Base-by-base conservation (phyloP, 1,140 invertebrate species). In the Zaprionus ornatus region DNA sequence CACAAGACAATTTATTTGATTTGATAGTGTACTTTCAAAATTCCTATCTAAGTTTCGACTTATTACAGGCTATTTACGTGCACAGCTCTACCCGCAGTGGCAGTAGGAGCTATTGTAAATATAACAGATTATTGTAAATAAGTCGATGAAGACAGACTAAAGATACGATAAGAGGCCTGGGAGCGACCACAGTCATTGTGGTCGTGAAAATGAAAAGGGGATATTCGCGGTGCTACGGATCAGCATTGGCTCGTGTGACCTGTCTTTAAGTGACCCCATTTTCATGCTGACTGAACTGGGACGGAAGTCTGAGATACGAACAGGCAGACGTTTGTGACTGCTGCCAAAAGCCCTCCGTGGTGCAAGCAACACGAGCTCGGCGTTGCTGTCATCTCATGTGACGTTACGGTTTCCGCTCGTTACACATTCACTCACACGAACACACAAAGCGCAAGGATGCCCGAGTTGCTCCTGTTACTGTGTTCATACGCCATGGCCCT, bases 401-500 rank as follows among this genome's bases (percentile, higher is more conserved):
- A 21, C 71, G 21, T 19, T 76, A 70, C 62, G 63, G 76, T 62
- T 82, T 82, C 63, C 66, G 80, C 70, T 82, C 63, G 68, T 82
- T 82, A 67, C 80, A 71, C 79, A 75, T 63, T 42, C 65, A 29
- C 60, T 7, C 50, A 68, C 42, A 64, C n/a, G n/a, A n/a, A n/a
- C 32, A 15, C 27, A 29, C 27, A 37, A 21, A 74, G 66, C 67
- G 32, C 54, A 62, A 59, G 50, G 52, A 68, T 65, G 32, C 61
- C 55, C 21, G 13, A 68, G 55, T 32, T 40, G 59, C 12, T 70
- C 9, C 42, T 60, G 37, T 35, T 42, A 3, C 60, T 12, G 19
- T 21, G 10, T 23, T 21, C 10, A 4, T 13, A 13, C 3, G 15
- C 19, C 19, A 3, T 13, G 7, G 29, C 48, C n/a, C 25, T 23